These are phyloP conservation scores for Saxidomus purpurata DNA, from an alignment of 1,140 invertebrate genomes.

Conservation along the genomic window DNA sequence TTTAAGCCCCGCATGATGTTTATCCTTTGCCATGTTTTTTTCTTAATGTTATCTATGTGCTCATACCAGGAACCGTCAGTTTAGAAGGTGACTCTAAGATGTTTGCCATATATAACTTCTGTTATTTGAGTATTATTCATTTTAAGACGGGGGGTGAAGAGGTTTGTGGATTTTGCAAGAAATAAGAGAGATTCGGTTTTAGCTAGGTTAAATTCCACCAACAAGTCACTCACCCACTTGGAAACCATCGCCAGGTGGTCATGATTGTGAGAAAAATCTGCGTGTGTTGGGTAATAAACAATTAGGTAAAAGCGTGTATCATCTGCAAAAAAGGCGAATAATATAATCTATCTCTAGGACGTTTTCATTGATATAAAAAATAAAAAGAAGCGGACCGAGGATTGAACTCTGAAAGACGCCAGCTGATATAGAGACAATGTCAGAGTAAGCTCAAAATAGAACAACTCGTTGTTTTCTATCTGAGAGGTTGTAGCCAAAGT, in stretches of 20 bases:
- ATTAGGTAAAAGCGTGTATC: too few relatives aligned
- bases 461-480: neutral
- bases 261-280: too few relatives aligned
- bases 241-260: too few relatives aligned
- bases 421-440: neutral
- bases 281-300: too few relatives aligned
- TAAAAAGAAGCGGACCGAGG: neutral
- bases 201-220: neutral
- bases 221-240: neutral
- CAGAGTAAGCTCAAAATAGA: neutral
- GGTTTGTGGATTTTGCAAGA: too few relatives aligned
- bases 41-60: slow-evolving; percentile 16
- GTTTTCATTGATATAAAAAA: neutral
- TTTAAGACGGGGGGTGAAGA: neutral
- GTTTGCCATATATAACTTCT: neutral
- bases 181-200: neutral
- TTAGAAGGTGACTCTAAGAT: slow-evolving; percentile 21
- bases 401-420: neutral
- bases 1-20: too few relatives aligned
- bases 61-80: slow-evolving; percentile 3
- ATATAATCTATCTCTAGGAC: neutral
- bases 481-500: neutral
- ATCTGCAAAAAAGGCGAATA: slow-evolving; percentile 9
- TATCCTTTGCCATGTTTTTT: too few relatives aligned
- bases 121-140: neutral